phyloP scores from a whole-genome alignment of 2,888 invertebrate genomes.

The Nephrotoma appendiculata region DNA sequence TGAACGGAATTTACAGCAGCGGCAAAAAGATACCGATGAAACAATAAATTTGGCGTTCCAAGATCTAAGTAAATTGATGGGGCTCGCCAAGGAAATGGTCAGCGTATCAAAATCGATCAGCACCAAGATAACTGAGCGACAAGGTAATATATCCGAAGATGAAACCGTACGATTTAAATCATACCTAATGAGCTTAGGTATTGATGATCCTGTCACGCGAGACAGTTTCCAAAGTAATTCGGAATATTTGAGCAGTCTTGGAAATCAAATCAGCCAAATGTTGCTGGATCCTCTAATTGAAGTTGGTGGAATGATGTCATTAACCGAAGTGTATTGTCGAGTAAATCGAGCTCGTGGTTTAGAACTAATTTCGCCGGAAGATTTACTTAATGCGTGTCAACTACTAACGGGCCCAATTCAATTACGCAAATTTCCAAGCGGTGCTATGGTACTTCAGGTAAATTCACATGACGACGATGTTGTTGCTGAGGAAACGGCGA shows the following conservation, averaged over 20 bases:
- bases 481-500: constrained; percentile 49
- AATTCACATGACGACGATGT: constrained; percentile 57
- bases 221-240: constrained; percentile 75
- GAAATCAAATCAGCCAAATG: constrained; percentile 72
- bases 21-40: constrained; percentile 79
- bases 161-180: constrained; percentile 94
- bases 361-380: constrained; percentile 92
- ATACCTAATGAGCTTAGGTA: constrained; percentile 90
- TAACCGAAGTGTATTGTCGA: constrained; percentile 93
- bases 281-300: constrained; percentile 66
- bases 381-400: constrained; percentile 82
- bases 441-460: constrained; percentile 87
- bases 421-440: constrained; percentile 76
- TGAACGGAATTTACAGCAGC: constrained; percentile 80
- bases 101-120: constrained; percentile 81
- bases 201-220: constrained; percentile 94
- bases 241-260: constrained; percentile 71
- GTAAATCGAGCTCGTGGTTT: constrained; percentile 93
- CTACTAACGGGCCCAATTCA: constrained; percentile 52
- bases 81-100: constrained; percentile 97
- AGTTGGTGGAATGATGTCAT: constrained; percentile 89
- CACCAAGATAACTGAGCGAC: constrained; percentile 79
- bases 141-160: constrained; percentile 93
- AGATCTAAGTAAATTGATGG: constrained; percentile 88
- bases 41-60: constrained; percentile 90